A percentile compares a stretch with the other conserved stretches of the same genome.
Conservation (phyloP, 92 coral and sea anemone genomes). For the Paramuricea clavata region DNA sequence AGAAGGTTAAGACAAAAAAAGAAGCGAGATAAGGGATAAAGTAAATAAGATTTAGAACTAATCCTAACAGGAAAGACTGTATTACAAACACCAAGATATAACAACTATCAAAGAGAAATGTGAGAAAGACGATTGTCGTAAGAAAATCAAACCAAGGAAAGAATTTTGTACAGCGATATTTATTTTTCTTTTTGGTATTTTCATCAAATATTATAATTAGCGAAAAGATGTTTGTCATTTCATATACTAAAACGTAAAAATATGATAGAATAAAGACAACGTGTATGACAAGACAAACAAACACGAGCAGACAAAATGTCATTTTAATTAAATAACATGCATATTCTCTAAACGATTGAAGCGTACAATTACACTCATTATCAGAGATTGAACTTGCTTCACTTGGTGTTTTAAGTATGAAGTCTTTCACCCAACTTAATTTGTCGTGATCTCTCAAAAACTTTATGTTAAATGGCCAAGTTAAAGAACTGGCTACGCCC, state of each 20-base stretch:
- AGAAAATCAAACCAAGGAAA: neutral
- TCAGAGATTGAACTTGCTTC: no score
- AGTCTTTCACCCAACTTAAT: neutral
- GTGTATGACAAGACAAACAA: neutral
- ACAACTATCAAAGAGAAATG: neutral
- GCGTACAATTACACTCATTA: no score
- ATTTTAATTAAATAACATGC: neutral
- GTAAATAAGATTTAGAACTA: conserved; percentile 1
- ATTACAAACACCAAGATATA: neutral
- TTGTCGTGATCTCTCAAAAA: neutral
- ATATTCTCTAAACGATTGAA: neutral
- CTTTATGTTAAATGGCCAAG: neutral
- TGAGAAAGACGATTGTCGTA: neutral
- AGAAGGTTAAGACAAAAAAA: neutral
- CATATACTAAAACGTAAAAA: neutral
- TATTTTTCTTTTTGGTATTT: neutral
- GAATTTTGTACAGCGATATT: neutral
- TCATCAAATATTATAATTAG: neutral
- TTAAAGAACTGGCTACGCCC: neutral
- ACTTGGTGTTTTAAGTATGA: neutral
- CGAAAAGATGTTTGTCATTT: neutral
- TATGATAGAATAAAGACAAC: neutral
- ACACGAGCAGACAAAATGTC: neutral
- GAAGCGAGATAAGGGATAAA: neutral
- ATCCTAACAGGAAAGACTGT: conserved; percentile 17